A percentile compares a stretch with the other conserved stretches of the same genome.
Evolutionary conservation across 2,888 invertebrate species (phyloP).

Genomic region (Ophion ventricosus): DNA sequence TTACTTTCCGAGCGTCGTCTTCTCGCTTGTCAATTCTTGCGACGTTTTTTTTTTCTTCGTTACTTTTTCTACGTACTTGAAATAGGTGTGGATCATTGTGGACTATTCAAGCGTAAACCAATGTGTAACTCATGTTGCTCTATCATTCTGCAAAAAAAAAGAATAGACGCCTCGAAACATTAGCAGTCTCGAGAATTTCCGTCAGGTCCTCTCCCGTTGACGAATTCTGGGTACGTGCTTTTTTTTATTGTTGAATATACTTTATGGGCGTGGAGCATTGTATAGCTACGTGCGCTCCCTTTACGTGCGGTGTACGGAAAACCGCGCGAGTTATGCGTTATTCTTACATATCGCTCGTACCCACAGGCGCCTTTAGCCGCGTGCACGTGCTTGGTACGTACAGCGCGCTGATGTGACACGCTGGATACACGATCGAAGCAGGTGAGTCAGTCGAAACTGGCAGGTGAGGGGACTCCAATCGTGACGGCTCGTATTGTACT

Average conservation of each 20-base stretch:
- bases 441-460: conserved; percentile 50
- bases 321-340: conserved; percentile 41
- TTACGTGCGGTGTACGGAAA: conserved; percentile 37
- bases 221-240: conserved; percentile 12
- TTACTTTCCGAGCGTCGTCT: not conserved
- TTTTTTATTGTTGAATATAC: conserved; percentile 6
- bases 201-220: not conserved
- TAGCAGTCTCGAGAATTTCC: not conserved
- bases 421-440: conserved; percentile 31
- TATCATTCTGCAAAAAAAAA: conserved; percentile 2
- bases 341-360: conserved; percentile 7
- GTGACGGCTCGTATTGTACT: conserved; percentile 31
- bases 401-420: conserved; percentile 13
- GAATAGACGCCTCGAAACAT: not conserved
- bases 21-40: not conserved
- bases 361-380: conserved; percentile 23
- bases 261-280: conserved; percentile 38
- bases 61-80: not conserved
- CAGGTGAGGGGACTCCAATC: conserved; percentile 27
- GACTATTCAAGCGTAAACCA: conserved; percentile 9
- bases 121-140: not conserved
- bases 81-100: not conserved
- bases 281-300: conserved; percentile 28
- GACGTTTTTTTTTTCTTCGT: not conserved
- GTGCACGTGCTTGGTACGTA: conserved; percentile 49